Base-by-base conservation (phyloP, 2,888 invertebrate species). In the Glaucopsyche alexis region DNA sequence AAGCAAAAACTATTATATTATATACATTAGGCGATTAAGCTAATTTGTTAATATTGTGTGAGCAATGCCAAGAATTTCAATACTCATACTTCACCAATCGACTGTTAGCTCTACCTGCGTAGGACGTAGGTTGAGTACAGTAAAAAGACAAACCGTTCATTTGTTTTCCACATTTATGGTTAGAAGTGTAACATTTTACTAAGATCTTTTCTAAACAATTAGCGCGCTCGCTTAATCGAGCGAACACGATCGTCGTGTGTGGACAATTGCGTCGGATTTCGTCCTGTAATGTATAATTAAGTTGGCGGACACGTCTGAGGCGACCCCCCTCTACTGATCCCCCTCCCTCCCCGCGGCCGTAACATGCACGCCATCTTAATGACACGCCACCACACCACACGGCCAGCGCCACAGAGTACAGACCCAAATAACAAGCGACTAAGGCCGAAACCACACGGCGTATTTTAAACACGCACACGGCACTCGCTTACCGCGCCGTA, bases 341-440 rank as follows among this genome's bases (percentile, higher is more conserved):
- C 80, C 79, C 71, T 72, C 60, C 72, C 64, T 1, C 73, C 81
- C 82, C 82, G 67, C 74, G 73, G 76, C 73, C 66, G 74, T 76
- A 75, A 76, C 86, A 83, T 85, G 86, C 87, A 86, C 85, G 86
- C 85, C 86, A 85, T 84, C 86, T 86, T 88, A 88, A 88, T 86
- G 86, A 87, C 82, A 81, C 84, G 77, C 74, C 73, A 71, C 71
- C 29, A 29, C 29, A 75, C 72, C 76, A 78, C 78, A 76, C 76
- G 76, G 76, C 76, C 76, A 74, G 81, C 81, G 82, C 82, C 75
- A 79, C 81, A n/a, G n/a, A n/a, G n/a, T n/a, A n/a, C n/a, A 79
- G 73, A 73, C 83, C 83, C 80, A 80, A 82, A 83, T 80, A 84
- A 81, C 29, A 29, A 38, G 29, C 60, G 60, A 29, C 29, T 60